phyloP scores from a whole-genome alignment of 2,797 vertebrate genomes.

The Notolabrus celidotus region DNA sequence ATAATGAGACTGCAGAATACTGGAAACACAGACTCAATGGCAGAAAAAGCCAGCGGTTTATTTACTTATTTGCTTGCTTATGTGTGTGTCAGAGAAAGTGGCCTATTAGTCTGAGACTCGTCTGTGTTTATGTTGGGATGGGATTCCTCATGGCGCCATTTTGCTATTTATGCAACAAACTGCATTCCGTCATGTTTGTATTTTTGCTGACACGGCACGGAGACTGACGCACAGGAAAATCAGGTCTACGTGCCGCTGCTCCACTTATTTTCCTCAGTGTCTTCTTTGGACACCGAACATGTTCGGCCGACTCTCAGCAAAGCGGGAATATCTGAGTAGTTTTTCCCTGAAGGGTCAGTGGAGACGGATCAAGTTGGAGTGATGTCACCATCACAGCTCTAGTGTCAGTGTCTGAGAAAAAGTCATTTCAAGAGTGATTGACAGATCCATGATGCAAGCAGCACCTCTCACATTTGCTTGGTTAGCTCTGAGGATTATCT shows the following conservation, averaged over 20 bases:
- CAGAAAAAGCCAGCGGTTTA: constrained; percentile 37
- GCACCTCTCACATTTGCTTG: constrained; percentile 49
- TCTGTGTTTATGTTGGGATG: constrained; percentile 78
- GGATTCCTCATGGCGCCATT: constrained; percentile 64
- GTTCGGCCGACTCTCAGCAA: constrained; percentile 19
- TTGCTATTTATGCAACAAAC: constrained; percentile 64
- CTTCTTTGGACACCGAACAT: constrained; percentile 57
- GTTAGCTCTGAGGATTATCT: constrained; percentile 34
- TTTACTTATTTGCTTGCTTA: constrained; percentile 58
- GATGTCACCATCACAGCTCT: constrained; percentile 59
- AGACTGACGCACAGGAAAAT: constrained; percentile 78
- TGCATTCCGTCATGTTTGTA: constrained; percentile 73
- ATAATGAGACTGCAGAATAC: constrained; percentile 39
- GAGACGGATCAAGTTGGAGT: constrained; percentile 43
- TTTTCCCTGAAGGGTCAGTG: constrained; percentile 52
- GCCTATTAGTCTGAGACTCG: constrained; percentile 60
- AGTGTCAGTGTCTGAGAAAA: constrained; percentile 27
- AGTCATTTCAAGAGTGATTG: constrained; percentile 58
- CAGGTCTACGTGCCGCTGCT: constrained; percentile 56
- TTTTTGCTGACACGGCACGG: constrained; percentile 73
- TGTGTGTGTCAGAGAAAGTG: constrained; percentile 17
- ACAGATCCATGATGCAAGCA: constrained; percentile 61
- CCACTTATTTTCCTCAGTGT: constrained; percentile 58
- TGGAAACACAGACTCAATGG: constrained; percentile 45
- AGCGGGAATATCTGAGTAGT: constrained; percentile 39